A percentile compares a stretch with the other conserved stretches of the same genome.
Evolutionary conservation across 2,113 vertebrate genomes (phyloP).

Genomic region (Athene noctua): DNA sequence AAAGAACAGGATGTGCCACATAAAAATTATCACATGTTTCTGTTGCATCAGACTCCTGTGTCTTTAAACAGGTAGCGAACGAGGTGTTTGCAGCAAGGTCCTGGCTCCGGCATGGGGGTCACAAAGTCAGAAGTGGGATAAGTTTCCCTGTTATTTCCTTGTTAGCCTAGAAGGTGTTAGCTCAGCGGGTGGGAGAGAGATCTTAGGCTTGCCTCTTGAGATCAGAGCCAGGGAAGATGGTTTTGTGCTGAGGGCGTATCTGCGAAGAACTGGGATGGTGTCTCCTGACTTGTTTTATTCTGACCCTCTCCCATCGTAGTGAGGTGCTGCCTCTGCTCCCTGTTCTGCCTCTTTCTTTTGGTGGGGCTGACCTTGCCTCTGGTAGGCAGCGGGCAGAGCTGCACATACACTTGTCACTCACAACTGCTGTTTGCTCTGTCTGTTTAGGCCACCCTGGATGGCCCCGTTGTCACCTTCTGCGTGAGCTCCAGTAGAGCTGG

Average conservation of each 20-base stretch:
- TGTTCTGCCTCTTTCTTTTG: neutral
- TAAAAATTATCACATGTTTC: neutral
- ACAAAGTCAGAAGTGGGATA: neutral
- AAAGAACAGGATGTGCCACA: neutral
- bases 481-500: neutral
- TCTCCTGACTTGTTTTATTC: neutral
- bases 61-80: neutral
- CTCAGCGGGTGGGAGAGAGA: neutral
- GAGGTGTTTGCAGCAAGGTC: neutral
- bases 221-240: neutral
- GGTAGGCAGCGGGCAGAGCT: neutral
- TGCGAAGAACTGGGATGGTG: neutral
- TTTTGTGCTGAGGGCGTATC: neutral
- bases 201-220: neutral
- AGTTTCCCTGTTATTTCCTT: neutral
- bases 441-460: neutral
- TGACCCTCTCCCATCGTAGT: neutral
- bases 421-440: neutral
- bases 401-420: neutral
- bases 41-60: neutral
- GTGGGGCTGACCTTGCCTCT: neutral
- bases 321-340: neutral
- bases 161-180: neutral
- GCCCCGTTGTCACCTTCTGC: neutral
- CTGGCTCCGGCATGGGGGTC: neutral